phyloP scores from a whole-genome alignment of 2,888 invertebrate genomes.

The Schrankia costaestrigalis region DNA sequence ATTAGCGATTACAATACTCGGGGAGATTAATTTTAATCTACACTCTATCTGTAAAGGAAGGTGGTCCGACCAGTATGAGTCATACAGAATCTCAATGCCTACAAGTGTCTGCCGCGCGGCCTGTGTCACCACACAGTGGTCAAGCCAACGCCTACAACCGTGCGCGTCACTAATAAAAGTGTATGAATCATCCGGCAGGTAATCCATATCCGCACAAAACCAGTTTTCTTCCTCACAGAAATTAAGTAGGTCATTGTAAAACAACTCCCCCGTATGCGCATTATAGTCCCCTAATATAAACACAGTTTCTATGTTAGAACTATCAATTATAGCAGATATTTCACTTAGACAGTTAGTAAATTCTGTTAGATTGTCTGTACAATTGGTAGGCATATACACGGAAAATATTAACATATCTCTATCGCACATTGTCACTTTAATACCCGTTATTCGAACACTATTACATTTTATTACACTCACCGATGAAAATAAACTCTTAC shows the following conservation, averaged over 20 bases:
- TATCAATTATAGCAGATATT: slow-evolving; percentile 1
- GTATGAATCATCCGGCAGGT: background rate
- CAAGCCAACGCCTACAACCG: background rate
- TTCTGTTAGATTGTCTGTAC: slow-evolving; percentile 2
- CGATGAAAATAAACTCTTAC: slow-evolving; percentile 1
- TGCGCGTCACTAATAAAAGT: too few species aligned
- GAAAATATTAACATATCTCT: slow-evolving; percentile 3
- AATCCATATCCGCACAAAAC: slow-evolving; percentile 1
- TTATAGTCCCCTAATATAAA: slow-evolving; percentile 4
- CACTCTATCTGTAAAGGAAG: background rate
- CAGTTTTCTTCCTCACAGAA: slow-evolving; percentile 2
- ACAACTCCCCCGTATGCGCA: slow-evolving; percentile 12
- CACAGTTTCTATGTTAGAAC: slow-evolving; percentile 10
- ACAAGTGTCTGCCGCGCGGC: background rate
- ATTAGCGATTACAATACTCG: background rate
- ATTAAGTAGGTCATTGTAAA: slow-evolving; percentile 9
- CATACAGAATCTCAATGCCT: too few species aligned
- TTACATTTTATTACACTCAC: slow-evolving; percentile 7
- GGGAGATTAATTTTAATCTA: background rate
- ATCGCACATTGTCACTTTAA: background rate
- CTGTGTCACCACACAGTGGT: too few species aligned
- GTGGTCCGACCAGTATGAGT: too few species aligned
- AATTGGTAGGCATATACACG: slow-evolving; percentile 7
- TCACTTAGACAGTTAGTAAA: slow-evolving; percentile 3
- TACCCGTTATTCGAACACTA: slow-evolving; percentile 3